Percentiles rank a stretch among this genome's conserved stretches.
These are phyloP conservation scores for Etheostoma nigrum DNA, from an alignment of 2,797 vertebrate genomes.

Conservation along the genomic window DNA sequence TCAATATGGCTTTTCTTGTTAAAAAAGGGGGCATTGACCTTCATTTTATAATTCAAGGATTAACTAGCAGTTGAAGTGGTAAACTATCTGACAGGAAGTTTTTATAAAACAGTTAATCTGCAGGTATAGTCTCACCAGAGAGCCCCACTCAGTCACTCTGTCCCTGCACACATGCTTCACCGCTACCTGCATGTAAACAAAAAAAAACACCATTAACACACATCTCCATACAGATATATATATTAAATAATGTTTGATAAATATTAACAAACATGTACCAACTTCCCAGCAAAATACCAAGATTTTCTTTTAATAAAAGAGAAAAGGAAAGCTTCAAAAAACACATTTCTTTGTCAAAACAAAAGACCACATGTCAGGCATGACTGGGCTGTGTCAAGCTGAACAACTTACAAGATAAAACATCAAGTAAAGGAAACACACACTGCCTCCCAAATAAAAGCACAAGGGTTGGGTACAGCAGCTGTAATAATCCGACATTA, in stretches of 20 bases:
- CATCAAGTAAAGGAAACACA: neutral
- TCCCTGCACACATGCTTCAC: conserved; percentile 93
- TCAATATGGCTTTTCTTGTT: neutral
- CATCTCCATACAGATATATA: neutral
- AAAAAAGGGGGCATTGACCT: no score
- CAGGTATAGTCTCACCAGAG: conserved; percentile 85
- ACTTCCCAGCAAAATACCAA: neutral
- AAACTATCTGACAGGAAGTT: neutral
- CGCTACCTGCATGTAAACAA: conserved; percentile 84
- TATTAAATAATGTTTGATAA: no score
- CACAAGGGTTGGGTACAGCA: neutral
- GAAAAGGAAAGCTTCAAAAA: neutral
- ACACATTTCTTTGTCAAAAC: conserved; percentile 41
- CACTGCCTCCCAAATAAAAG: conserved; percentile 44
- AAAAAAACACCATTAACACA: conserved; percentile 5
- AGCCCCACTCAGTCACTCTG: conserved; percentile 90
- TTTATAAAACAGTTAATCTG: neutral
- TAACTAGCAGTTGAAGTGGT: neutral
- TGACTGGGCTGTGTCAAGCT: conserved; percentile 8
- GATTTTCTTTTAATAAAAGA: neutral
- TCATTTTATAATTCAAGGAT: neutral
- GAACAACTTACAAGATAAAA: neutral
- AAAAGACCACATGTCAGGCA: conserved; percentile 49
- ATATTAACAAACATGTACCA: neutral
- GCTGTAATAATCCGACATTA: neutral